Base-by-base conservation (phyloP, 2,888 invertebrate genomes). In the Platerodrilus igneus region DNA sequence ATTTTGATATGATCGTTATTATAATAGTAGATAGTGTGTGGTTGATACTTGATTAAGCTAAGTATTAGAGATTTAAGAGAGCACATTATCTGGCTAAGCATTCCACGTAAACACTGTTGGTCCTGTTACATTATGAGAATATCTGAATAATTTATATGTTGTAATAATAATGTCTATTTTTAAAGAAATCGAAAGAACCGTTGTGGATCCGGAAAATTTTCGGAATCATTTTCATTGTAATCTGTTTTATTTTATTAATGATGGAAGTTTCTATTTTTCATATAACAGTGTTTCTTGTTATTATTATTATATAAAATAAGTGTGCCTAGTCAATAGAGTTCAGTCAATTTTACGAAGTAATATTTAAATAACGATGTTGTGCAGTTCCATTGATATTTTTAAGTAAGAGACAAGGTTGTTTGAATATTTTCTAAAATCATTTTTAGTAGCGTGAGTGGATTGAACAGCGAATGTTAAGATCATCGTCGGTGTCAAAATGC, bases 311-410 rank as follows among this genome's bases (percentile, higher is more conserved):
- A 63, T 63, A 68, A 74, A 74, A 71, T 75, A 76, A 73, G 75
- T 76, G 76, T 76, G 76, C 76, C 76, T 76, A 76, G 76, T 76
- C 75, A 75, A 73, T 75, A 75, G 74, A 72, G 71, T 74, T 74
- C 74, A 72, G 75, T 75, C 75, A 76, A 75, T 73, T 74, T 72
- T 72, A 72, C 55, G 57, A 60, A 58, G 51, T 61, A 60, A 57
- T 56, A 60, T 56, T 62, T 60, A 60, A 56, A 59, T 50, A 50
- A 53, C 49, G 50, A 60, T 62, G 62, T 63, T 64, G 62, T 63
- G 64, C 63, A 62, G 64, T 63, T 63, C 60, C 60, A 45, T 45
- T 37, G 44, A 45, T 41, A 45, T 47, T 47, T 45, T 47, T 41
- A 48, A 44, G 32, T 37, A 37, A 45, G 40, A 44, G 29, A 46